phyloP scores from a whole-genome alignment of 30 jellyfish, hydroid and myxozoan genomes.

The Euphysa ruthae region DNA sequence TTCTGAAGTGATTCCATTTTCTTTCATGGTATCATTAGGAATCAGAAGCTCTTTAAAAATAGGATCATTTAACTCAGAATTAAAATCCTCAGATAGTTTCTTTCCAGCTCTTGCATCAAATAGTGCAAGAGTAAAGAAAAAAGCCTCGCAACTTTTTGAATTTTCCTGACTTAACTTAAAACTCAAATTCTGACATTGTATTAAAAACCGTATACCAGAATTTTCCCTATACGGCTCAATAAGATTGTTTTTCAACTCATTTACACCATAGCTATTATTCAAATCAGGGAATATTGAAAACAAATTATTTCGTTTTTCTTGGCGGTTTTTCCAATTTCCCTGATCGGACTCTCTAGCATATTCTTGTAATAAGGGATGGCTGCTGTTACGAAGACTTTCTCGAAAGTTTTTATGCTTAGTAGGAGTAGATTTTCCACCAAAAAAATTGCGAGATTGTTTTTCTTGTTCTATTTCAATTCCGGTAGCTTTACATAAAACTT shows the following conservation, averaged over 20 bases:
- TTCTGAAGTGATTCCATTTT: neutral
- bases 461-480: constrained; percentile 96
- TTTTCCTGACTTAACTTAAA: constrained; percentile 56
- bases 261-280: constrained; percentile 45
- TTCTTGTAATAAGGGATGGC: constrained; percentile 86
- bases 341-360: constrained; percentile 83
- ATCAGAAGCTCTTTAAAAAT: constrained; percentile 28
- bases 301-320: constrained; percentile 41
- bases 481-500: constrained; percentile 88
- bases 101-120: constrained; percentile 64
- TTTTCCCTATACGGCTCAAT: constrained; percentile 45
- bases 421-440: constrained; percentile 66
- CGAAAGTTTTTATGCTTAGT: constrained; percentile 83
- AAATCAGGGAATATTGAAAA: constrained; percentile 74
- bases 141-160: constrained; percentile 79
- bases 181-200: constrained; percentile 43
- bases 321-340: constrained; percentile 66
- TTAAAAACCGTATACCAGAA: constrained; percentile 35
- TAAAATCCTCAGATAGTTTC: constrained; percentile 84
- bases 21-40: neutral
- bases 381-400: constrained; percentile 87
- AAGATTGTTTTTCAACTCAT: constrained; percentile 40
- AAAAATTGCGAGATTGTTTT: constrained; percentile 46
- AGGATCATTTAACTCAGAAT: constrained; percentile 75
- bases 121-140: constrained; percentile 66